Evolutionary conservation across 92 coral and sea anemone species (phyloP).

Genomic region (Palythoa grandiflora): DNA sequence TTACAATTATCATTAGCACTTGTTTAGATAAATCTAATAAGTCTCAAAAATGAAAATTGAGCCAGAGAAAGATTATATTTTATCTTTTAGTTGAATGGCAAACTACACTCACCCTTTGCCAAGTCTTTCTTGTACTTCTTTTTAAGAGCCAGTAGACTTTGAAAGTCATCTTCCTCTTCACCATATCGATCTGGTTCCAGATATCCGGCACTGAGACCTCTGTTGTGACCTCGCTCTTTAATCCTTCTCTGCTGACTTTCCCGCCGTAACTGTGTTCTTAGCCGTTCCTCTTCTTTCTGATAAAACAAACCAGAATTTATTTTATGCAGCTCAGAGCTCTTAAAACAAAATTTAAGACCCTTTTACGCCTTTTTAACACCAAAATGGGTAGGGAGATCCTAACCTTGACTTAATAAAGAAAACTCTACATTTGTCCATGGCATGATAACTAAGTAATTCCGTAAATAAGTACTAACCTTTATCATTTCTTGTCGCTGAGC

Average conservation of each 20-base stretch:
- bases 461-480: constrained; percentile 61
- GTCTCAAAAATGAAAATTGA: too few relatives aligned
- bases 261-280: constrained; percentile 93
- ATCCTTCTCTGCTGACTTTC: constrained; percentile 96
- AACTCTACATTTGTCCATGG: too few relatives aligned
- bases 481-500: constrained; percentile 93
- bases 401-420: too few relatives aligned
- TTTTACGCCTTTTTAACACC: too few relatives aligned
- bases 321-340: not conserved
- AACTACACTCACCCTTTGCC: constrained; percentile 79
- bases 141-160: constrained; percentile 93
- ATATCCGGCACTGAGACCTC: constrained; percentile 85
- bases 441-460: too few relatives aligned
- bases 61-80: too few relatives aligned
- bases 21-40: too few relatives aligned
- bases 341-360: too few relatives aligned
- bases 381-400: too few relatives aligned
- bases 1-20: too few relatives aligned
- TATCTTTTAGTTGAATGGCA: not conserved
- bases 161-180: constrained; percentile 91
- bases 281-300: constrained; percentile 97
- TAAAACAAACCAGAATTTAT: not conserved
- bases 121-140: constrained; percentile 91
- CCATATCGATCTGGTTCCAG: constrained; percentile 93
- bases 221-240: constrained; percentile 91